Evolutionary conservation across 2,888 invertebrate genomes (phyloP).

Genomic region (Gisinianus flammeolus): DNA sequence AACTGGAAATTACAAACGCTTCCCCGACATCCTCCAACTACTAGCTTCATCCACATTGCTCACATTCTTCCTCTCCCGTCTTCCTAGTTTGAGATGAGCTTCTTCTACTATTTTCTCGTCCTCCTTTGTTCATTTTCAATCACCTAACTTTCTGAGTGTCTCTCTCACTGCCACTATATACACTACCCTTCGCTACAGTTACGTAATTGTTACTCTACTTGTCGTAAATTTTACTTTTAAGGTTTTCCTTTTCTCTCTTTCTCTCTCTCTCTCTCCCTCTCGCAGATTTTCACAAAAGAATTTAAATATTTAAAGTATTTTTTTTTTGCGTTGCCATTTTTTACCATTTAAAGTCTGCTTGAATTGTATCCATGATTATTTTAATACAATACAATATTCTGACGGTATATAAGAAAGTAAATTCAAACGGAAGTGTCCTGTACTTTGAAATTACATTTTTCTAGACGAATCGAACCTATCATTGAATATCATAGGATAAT

Average conservation of each 20-base stretch:
- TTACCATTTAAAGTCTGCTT: too few relatives aligned
- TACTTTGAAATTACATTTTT: too few relatives aligned
- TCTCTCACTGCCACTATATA: not conserved
- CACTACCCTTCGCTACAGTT: not conserved
- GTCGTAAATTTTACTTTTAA: not conserved
- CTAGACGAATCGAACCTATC: too few relatives aligned
- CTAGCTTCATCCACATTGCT: slow-evolving; percentile 43
- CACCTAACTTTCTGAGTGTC: slow-evolving; percentile 12
- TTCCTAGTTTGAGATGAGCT: slow-evolving; percentile 5
- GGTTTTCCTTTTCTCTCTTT: not conserved
- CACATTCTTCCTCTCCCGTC: slow-evolving; percentile 35
- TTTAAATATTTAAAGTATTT: too few relatives aligned
- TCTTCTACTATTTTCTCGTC: slow-evolving; percentile 6
- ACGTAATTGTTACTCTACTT: not conserved
- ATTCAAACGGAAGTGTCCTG: too few relatives aligned
- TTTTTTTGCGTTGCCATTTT: too few relatives aligned
- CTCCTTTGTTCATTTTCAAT: slow-evolving; percentile 30
- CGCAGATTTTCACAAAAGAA: too few relatives aligned
- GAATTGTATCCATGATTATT: too few relatives aligned
- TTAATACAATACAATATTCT: too few relatives aligned
- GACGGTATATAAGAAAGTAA: too few relatives aligned
- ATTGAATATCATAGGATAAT: too few relatives aligned
- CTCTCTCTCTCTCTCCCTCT: too few relatives aligned
- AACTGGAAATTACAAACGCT: slow-evolving; percentile 52
- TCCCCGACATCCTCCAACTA: slow-evolving; percentile 42